phyloP scores from a whole-genome alignment of 2,888 invertebrate genomes.

The Acrocyrtus sp. region DNA sequence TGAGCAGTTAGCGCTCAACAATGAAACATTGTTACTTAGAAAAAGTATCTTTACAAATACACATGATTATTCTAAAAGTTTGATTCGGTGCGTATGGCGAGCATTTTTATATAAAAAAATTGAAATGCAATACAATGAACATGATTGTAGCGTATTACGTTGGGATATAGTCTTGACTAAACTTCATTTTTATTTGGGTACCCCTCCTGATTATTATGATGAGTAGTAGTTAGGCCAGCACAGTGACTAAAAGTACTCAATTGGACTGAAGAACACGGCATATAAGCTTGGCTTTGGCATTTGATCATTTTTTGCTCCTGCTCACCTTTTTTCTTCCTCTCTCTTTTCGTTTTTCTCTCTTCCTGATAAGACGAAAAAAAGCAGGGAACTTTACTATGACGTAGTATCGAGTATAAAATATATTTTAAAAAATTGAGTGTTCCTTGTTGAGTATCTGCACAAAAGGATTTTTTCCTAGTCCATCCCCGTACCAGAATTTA shows the following conservation, averaged over 20 bases:
- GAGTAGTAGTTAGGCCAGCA: background rate
- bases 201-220: conserved; percentile 29
- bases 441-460: too few species aligned
- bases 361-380: conserved; percentile 28
- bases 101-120: too few species aligned
- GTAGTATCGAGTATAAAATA: background rate
- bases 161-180: background rate
- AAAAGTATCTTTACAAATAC: too few species aligned
- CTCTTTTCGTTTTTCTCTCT: conserved; percentile 10
- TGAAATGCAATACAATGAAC: conserved; percentile 28
- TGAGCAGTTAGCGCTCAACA: too few species aligned
- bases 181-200: conserved; percentile 16
- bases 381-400: background rate
- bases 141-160: conserved; percentile 21
- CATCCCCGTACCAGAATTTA: too few species aligned
- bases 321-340: conserved; percentile 13
- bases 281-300: too few species aligned
- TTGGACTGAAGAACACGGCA: too few species aligned
- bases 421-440: background rate
- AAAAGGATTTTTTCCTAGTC: too few species aligned
- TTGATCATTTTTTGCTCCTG: background rate
- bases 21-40: too few species aligned
- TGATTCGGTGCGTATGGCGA: too few species aligned
- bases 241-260: too few species aligned
- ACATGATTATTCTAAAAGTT: too few species aligned